These are phyloP conservation scores for Hofmannophila pseudospretella DNA, from an alignment of 2,888 invertebrate species.

Conservation along the genomic window DNA sequence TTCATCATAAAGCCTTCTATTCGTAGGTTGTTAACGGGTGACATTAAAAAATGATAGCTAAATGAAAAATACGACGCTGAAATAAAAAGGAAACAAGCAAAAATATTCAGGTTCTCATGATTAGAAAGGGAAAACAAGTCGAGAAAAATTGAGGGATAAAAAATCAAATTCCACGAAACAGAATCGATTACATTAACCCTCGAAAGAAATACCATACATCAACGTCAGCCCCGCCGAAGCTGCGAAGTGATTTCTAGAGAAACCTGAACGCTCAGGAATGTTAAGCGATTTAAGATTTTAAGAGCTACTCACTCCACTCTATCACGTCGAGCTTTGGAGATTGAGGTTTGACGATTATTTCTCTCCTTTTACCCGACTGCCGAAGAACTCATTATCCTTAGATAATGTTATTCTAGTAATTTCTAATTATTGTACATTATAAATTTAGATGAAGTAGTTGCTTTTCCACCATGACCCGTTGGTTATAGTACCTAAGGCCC, in stretches of 20 bases:
- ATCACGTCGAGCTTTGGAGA: conserved; percentile 4
- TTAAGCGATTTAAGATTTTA: conserved; percentile 44
- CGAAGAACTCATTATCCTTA: no score
- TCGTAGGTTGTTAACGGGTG: no score
- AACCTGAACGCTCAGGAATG: conserved; percentile 41
- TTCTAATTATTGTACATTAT: no score
- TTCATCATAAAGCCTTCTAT: no score
- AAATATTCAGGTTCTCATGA: neutral
- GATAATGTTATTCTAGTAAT: no score
- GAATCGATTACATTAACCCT: conserved; percentile 32
- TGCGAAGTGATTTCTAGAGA: conserved; percentile 50
- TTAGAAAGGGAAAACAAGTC: neutral
- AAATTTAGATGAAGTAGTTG: no score
- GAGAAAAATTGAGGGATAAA: conserved; percentile 3
- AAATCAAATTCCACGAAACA: conserved; percentile 16
- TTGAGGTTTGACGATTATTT: neutral
- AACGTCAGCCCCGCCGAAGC: conserved; percentile 43
- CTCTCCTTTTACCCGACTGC: no score
- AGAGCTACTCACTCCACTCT: conserved; percentile 14
- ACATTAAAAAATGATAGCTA: no score
- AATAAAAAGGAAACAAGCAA: no score
- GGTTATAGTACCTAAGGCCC: no score
- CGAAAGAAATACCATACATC: conserved; percentile 51
- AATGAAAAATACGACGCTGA: no score
- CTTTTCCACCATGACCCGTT: no score